phyloP scores from a whole-genome alignment of 2,113 vertebrate genomes.

The Suncus etruscus region DNA sequence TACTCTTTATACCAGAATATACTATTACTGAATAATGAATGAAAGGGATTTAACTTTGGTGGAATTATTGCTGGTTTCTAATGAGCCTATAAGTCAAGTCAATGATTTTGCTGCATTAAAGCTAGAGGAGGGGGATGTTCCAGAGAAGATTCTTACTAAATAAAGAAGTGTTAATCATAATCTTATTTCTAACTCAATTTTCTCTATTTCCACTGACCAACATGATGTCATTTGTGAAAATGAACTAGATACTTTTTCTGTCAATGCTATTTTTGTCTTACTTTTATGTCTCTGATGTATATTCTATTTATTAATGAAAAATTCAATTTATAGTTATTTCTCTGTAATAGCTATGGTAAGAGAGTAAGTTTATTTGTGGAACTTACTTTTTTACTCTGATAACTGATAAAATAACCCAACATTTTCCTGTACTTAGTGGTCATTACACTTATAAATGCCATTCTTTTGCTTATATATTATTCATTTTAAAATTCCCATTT shows the following conservation, averaged over 20 bases:
- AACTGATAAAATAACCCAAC: slow-evolving; percentile 23
- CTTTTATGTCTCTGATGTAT: slow-evolving; percentile 6
- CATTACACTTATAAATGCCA: neutral
- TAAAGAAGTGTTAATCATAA: neutral
- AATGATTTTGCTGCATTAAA: slow-evolving; percentile 35
- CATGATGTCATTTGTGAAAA: slow-evolving; percentile 49
- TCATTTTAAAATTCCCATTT: slow-evolving; percentile 16
- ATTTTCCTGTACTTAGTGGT: neutral
- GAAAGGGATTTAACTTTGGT: slow-evolving; percentile 63
- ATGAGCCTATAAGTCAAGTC: slow-evolving; percentile 33
- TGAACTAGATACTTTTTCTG: neutral
- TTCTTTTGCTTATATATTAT: slow-evolving; percentile 30
- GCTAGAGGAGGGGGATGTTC: neutral
- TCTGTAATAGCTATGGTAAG: neutral
- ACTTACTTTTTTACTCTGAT: neutral
- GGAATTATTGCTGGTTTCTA: slow-evolving; percentile 52
- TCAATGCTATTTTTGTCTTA: neutral
- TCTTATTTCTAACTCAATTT: slow-evolving; percentile 41
- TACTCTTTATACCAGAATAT: slow-evolving; percentile 57
- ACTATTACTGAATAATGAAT: slow-evolving; percentile 69
- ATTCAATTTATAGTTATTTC: slow-evolving; percentile 17
- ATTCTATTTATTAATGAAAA: slow-evolving; percentile 45
- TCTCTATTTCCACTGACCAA: slow-evolving; percentile 44
- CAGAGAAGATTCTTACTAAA: neutral
- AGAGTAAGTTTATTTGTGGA: slow-evolving; percentile 23